phyloP scores from a whole-genome alignment of 2,113 vertebrate species.

The Acrocephalus kingi region DNA sequence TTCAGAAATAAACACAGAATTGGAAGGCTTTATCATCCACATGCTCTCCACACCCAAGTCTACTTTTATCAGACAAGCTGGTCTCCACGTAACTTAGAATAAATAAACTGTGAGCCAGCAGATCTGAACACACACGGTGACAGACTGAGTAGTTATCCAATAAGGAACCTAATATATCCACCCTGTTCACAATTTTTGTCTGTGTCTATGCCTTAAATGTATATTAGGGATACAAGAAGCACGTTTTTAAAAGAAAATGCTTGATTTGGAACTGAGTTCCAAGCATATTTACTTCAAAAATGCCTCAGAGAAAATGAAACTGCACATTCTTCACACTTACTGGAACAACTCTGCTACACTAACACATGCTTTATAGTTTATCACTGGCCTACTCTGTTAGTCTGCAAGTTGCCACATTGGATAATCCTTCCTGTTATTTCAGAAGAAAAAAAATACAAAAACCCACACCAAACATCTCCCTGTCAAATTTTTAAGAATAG shows the following conservation, averaged over 20 bases:
- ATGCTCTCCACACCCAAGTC: not conserved
- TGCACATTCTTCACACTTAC: not conserved
- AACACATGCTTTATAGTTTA: not conserved
- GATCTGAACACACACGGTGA: not conserved
- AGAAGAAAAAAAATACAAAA: not conserved
- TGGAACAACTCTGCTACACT: not conserved
- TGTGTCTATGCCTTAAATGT: not conserved
- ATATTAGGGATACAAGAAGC: not conserved
- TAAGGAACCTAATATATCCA: not conserved
- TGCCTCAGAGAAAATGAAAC: not conserved
- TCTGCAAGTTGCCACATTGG: not conserved
- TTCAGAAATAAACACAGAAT: not conserved
- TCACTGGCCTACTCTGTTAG: not conserved
- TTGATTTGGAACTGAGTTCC: not conserved
- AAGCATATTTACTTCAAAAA: not conserved
- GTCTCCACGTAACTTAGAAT: not conserved
- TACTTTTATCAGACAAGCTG: not conserved
- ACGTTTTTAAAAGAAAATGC: not conserved
- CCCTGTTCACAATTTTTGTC: not conserved
- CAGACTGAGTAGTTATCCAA: not conserved
- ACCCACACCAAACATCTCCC: not conserved
- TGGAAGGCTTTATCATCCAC: not conserved
- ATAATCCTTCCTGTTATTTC: not conserved
- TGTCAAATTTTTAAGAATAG: not conserved
- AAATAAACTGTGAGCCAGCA: not conserved